A percentile compares a stretch with the other conserved stretches of the same genome.
These are phyloP conservation scores for Garrulus glandarius DNA, from an alignment of 2,797 vertebrate genomes.

Conservation along the genomic window DNA sequence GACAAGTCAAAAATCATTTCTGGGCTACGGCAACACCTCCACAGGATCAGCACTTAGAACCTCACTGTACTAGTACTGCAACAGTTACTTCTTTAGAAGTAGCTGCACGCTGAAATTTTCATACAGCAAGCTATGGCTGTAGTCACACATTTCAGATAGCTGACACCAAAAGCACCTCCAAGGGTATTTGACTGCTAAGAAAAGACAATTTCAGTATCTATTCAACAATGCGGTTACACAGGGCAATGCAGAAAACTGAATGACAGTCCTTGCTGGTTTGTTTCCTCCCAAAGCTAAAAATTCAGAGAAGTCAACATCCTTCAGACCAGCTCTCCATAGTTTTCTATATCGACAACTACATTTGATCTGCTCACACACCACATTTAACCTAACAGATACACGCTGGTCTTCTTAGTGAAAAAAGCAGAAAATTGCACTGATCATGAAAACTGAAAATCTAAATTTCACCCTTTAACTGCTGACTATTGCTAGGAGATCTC, in stretches of 20 bases:
- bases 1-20: neutral
- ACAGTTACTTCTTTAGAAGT: neutral
- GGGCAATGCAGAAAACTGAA: neutral
- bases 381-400: neutral
- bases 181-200: neutral
- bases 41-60: neutral
- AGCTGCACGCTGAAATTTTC: neutral
- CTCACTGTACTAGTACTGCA: neutral
- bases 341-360: neutral
- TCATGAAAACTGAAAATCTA: neutral
- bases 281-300: neutral
- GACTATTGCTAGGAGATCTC: neutral
- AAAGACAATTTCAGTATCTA: neutral
- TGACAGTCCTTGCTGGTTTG: neutral
- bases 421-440: neutral
- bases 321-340: neutral
- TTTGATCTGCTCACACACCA: neutral
- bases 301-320: neutral
- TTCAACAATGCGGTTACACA: neutral
- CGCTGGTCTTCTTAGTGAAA: fast-evolving
- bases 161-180: neutral
- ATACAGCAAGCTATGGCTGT: neutral
- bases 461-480: neutral
- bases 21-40: neutral
- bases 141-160: neutral